Evolutionary conservation across 2,113 vertebrate genomes (phyloP), one percentile per base, ranked within the genome.

Genomic region (Oncorhynchus keta): DNA sequence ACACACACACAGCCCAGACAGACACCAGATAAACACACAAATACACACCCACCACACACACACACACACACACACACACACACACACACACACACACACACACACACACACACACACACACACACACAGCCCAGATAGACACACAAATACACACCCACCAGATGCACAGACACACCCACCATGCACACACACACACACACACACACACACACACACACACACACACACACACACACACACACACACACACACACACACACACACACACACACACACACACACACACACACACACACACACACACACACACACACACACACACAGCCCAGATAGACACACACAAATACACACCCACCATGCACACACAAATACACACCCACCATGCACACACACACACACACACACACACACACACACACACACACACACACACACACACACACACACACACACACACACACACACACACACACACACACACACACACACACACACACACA

Each of bases 331-430:
- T 24, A 24, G 24, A 9, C 22, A 55, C 30, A n/a, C n/a, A 66
- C 7, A 81, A 45, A 26, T 35, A 85, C 68, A 79, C 82, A 81
- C 68, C 57, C 24, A 72, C 69, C 49, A 5, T 26, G 24, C 32
- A n/a, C n/a, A n/a, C n/a, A n/a, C n/a, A n/a, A n/a, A n/a, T n/a
- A n/a, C n/a, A n/a, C n/a, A n/a, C n/a, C n/a, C n/a, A n/a, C n/a
- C n/a, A n/a, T n/a, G n/a, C n/a, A n/a, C n/a, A n/a, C n/a, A n/a
- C n/a, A n/a, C n/a, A n/a, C n/a, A n/a, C n/a, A n/a, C n/a, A n/a
- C n/a, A n/a, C n/a, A n/a, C n/a, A n/a, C n/a, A n/a, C n/a, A n/a
- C n/a, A n/a, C n/a, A n/a, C n/a, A n/a, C n/a, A n/a, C n/a, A n/a
- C n/a, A n/a, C n/a, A n/a, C n/a, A n/a, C n/a, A n/a, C n/a, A n/a